A percentile compares a stretch with the other conserved stretches of the same genome.
These are phyloP conservation scores for Noturus placidus DNA, from an alignment of 2,113 vertebrate species.

Conservation along the genomic window DNA sequence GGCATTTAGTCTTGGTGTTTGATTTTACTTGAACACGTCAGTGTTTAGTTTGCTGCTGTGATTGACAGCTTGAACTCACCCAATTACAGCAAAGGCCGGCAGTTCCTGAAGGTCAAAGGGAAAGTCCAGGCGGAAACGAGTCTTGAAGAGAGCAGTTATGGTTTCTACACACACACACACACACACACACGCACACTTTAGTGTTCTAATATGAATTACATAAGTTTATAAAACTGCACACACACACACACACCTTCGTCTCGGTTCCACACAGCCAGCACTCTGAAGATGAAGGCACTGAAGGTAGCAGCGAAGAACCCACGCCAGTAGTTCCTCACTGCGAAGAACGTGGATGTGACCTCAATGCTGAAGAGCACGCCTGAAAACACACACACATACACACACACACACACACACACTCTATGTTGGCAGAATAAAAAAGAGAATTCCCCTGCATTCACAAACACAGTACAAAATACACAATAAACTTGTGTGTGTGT, in stretches of 20 bases:
- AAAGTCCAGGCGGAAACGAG: constrained; percentile 93
- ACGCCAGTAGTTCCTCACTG: constrained; percentile 96
- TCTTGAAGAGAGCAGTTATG: constrained; percentile 97
- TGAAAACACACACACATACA: constrained; percentile 60
- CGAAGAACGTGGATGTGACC: constrained; percentile 97
- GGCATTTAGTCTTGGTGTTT: neutral
- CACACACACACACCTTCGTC: constrained; percentile 83
- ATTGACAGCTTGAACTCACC: constrained; percentile 71
- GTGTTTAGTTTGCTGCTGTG: neutral
- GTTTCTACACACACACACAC: constrained; percentile 76
- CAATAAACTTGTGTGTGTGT: neutral
- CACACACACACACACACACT: constrained; percentile 17
- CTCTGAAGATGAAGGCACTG: constrained; percentile 97
- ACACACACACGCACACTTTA: constrained; percentile 9
- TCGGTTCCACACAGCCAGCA: constrained; percentile 93
- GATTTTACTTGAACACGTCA: neutral
- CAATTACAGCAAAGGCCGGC: constrained; percentile 93
- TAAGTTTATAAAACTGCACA: neutral
- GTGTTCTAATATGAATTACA: neutral
- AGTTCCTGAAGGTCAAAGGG: constrained; percentile 98
- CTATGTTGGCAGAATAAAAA: neutral
- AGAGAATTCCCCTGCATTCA: no score
- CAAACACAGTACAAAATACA: neutral
- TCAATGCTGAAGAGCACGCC: constrained; percentile 98
- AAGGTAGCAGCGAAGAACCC: constrained; percentile 98